Percentiles rank a stretch among this genome's conserved stretches.
These are phyloP conservation scores for Monopterus albus DNA, from an alignment of 2,113 vertebrate species.

Conservation along the genomic window DNA sequence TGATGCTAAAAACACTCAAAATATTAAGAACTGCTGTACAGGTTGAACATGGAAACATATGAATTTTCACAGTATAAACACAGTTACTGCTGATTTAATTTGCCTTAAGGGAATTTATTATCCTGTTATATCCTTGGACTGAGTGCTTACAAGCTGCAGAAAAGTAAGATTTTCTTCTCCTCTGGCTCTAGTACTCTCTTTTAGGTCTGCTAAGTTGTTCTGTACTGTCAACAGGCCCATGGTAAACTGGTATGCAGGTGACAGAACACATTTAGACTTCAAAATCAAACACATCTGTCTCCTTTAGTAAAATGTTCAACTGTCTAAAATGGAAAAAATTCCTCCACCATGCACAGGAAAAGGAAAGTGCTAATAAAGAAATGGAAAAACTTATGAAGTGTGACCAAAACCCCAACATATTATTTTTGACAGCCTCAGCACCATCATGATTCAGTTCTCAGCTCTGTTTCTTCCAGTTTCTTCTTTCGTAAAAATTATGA, in stretches of 20 bases:
- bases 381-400: slow-evolving; percentile 63
- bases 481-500: slow-evolving; percentile 28
- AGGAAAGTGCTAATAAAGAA: slow-evolving; percentile 49
- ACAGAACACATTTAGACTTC: slow-evolving; percentile 33
- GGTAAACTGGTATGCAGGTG: slow-evolving; percentile 9
- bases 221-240: not conserved
- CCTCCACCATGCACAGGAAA: slow-evolving; percentile 31
- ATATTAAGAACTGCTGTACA: not conserved
- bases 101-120: not conserved
- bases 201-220: slow-evolving; percentile 18
- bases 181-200: not conserved
- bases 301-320: slow-evolving; percentile 18
- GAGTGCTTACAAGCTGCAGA: not conserved
- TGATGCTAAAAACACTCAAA: not conserved
- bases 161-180: slow-evolving; percentile 3
- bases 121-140: not conserved
- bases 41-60: slow-evolving; percentile 17
- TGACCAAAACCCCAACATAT: slow-evolving; percentile 41
- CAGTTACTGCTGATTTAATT: slow-evolving; percentile 5
- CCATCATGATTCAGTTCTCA: slow-evolving; percentile 52
- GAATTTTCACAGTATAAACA: not conserved
- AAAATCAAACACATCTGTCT: slow-evolving; percentile 45
- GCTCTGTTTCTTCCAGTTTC: slow-evolving; percentile 18
- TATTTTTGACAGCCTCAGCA: slow-evolving; percentile 56
- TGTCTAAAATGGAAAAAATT: slow-evolving; percentile 53